Base-by-base conservation (phyloP, 2,113 vertebrate species). In the Podilymbus podiceps region DNA sequence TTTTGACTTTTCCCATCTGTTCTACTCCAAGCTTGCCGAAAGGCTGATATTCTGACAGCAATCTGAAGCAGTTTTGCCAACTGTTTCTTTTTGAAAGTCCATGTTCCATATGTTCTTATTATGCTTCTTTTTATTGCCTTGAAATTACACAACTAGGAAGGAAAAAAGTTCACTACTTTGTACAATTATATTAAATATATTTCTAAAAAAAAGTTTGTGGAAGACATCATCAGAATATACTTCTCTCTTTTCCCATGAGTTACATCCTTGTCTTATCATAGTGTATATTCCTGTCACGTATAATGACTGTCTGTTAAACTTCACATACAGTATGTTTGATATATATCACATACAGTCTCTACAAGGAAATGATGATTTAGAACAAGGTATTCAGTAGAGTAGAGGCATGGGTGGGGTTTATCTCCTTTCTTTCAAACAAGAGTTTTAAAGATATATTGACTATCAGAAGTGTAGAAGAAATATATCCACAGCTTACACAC, bases 1-100 rank as follows among this genome's bases (percentile, higher is more conserved):
- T 96, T 96, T 97, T 97, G 95, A 97, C 93, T 96, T 96, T 71
- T 96, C 89, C 96, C 95, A 96, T 97, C 96, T 97, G 95, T 97
- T 97, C 93, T 77, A 88, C 25, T 96, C 93, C 58, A 76, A 94
- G 94, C 81, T 89, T 96, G 91, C 91, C 2, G 75, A 95, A 95
- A 96, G 91, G 74, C 87, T 96, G 95, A 94, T 96, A 97, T 96
- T 96, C 93, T 96, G 93, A 95, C 95, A 94, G 85, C 90, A 95
- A 55, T 96, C 71, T 95, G 93, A 95, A 93, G 75, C 50, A 79
- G 67, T 79, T 91, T 88, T 93, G 72, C 95, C 91, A 95, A 96
- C 89, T 95, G 91, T 93, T 97, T 91, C 91, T 85, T 96, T 94
- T 77, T 85, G 50, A 55, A 82, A 95, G 85, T 88, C 95, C 75